A percentile compares a stretch with the other conserved stretches of the same genome.
phyloP scores from a whole-genome alignment of 2,113 vertebrate genomes.

The Ivindomyrus marchei region DNA sequence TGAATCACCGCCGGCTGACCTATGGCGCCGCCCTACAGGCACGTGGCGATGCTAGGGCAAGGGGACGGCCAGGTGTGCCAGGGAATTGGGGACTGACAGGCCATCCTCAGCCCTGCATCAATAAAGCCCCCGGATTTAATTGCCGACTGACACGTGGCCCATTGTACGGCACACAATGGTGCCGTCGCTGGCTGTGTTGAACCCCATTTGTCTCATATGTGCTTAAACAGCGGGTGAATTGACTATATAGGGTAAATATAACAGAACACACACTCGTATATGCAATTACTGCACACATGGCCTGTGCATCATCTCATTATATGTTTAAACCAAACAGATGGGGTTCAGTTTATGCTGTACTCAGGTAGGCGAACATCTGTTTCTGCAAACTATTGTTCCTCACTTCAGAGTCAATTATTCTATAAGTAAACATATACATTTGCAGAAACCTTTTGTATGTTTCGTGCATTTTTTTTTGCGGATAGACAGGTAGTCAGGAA shows the following conservation, averaged over 20 bases:
- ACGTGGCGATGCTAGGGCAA: neutral
- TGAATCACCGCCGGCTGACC: neutral
- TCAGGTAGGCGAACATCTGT: neutral
- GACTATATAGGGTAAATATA: neutral
- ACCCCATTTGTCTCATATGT: neutral
- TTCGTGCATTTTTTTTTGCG: neutral
- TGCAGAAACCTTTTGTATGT: neutral
- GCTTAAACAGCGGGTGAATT: neutral
- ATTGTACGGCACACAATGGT: neutral
- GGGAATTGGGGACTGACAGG: slow-evolving; percentile 21
- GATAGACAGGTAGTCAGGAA: neutral
- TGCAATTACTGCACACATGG: neutral
- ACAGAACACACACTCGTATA: neutral
- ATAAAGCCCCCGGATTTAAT: neutral
- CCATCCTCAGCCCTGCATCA: slow-evolving; percentile 30
- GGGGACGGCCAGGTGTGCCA: slow-evolving; percentile 23
- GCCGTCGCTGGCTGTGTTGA: neutral
- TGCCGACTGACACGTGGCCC: neutral
- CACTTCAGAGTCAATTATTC: neutral
- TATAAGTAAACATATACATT: neutral
- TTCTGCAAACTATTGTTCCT: neutral
- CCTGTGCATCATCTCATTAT: neutral
- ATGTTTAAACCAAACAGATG: neutral
- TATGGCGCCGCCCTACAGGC: neutral
- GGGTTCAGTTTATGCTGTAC: neutral